Percentiles rank a stretch among this genome's conserved stretches.
Conservation (phyloP, 2,888 invertebrate species). For the Adineta ricciae region DNA sequence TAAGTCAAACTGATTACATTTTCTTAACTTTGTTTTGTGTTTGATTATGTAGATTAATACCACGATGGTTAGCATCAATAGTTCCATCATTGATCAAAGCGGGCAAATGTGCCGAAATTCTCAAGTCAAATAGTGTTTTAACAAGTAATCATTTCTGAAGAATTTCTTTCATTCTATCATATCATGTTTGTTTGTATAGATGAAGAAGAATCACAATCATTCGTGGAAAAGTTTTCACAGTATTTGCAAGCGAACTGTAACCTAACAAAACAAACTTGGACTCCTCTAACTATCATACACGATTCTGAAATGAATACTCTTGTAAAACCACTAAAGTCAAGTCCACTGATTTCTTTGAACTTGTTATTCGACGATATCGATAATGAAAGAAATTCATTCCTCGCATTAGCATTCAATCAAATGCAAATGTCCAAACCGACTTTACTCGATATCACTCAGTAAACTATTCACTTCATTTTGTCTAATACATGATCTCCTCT, state of each 20-base stretch:
- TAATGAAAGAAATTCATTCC: neutral
- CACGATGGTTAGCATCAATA: neutral
- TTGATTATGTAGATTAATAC: neutral
- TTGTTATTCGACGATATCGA: neutral
- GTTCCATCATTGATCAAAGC: neutral
- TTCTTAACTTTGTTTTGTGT: neutral
- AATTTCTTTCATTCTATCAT: neutral
- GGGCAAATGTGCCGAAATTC: neutral
- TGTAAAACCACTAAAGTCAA: neutral
- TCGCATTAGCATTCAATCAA: neutral
- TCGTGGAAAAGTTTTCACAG: neutral
- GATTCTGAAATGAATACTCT: neutral
- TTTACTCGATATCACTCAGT: neutral
- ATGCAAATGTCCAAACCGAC: neutral
- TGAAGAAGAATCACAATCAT: neutral
- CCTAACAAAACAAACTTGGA: neutral
- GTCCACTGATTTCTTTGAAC: neutral
- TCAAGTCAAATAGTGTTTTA: neutral
- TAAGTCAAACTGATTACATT: neutral
- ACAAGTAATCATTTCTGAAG: neutral
- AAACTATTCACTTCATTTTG: neutral
- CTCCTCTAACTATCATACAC: neutral
- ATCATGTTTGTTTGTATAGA: neutral
- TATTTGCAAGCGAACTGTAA: neutral
- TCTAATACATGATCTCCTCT: too few species aligned